Evolutionary conservation across 2,888 invertebrate genomes (phyloP).

Genomic region (Mayetiola destructor): DNA sequence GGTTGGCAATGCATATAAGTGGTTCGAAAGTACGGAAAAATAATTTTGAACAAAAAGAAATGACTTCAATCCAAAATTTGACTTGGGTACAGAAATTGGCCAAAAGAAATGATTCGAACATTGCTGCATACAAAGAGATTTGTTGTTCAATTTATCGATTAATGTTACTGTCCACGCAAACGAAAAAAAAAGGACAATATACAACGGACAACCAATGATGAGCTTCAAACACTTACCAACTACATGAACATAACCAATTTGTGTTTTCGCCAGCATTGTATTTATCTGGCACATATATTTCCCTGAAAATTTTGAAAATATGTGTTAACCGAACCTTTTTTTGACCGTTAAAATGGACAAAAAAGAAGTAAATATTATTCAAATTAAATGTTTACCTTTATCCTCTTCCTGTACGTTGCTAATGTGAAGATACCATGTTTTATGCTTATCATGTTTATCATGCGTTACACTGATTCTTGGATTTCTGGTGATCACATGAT

Average conservation of each 20-base stretch:
- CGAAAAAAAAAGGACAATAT: no score
- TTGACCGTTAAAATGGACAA: not conserved
- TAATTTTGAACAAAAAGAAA: not conserved
- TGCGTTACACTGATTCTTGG: conserved; percentile 82
- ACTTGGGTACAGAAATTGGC: no score
- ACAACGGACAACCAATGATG: no score
- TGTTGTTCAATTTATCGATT: no score
- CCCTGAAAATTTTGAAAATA: not conserved
- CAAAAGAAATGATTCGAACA: no score
- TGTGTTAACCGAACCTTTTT: not conserved
- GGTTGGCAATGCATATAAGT: conserved; percentile 7
- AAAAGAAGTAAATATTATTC: not conserved
- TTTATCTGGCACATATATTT: conserved; percentile 59
- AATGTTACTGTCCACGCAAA: no score
- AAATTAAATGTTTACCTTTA: conserved; percentile 73
- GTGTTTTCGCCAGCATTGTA: conserved; percentile 82
- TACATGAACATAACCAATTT: conserved; percentile 81
- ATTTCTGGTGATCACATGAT: conserved; percentile 86
- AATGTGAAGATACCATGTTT: conserved; percentile 86
- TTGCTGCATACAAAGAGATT: no score
- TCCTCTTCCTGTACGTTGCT: conserved; percentile 83
- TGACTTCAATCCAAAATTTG: not conserved
- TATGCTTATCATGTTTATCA: conserved; percentile 66
- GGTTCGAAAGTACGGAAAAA: no score
- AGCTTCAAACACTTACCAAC: conserved; percentile 65